Conservation (phyloP, 1,140 invertebrate species). For the Lepidurus packardi region DNA sequence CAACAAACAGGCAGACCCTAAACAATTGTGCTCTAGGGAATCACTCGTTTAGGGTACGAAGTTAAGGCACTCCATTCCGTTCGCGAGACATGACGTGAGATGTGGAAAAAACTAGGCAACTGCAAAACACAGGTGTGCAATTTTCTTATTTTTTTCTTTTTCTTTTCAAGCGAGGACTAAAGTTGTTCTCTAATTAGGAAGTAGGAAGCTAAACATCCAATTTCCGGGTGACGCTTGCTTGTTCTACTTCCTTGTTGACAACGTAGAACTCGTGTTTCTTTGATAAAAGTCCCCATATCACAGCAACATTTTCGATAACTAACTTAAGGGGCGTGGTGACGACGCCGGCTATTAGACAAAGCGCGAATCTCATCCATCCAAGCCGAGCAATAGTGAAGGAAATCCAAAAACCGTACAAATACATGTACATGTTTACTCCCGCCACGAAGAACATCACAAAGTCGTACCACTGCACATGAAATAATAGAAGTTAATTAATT, state of each 20-base stretch:
- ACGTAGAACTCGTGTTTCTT: constrained; percentile 94
- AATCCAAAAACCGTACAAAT: constrained; percentile 90
- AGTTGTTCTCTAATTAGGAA: not conserved
- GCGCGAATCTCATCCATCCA: constrained; percentile 67
- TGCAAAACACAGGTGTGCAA: not conserved
- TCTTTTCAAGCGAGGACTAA: not conserved
- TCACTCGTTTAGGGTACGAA: not conserved
- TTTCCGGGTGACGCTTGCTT: not conserved
- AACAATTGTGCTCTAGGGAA: not conserved
- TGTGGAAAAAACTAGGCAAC: not conserved
- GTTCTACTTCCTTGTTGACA: constrained; percentile 76
- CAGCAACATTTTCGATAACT: constrained; percentile 87
- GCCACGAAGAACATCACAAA: constrained; percentile 82
- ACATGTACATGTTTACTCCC: constrained; percentile 90
- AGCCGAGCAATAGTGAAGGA: constrained; percentile 85
- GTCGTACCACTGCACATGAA: constrained; percentile 56
- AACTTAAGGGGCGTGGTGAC: constrained; percentile 85
- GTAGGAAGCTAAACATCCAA: not conserved
- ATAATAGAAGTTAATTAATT: not conserved
- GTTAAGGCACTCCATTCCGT: constrained; percentile 7
- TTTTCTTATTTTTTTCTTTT: not conserved
- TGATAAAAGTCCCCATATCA: constrained; percentile 83
- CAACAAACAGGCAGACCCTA: not conserved
- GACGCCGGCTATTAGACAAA: constrained; percentile 77
- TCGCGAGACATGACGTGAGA: constrained; percentile 1